Conservation (phyloP, 2,888 invertebrate genomes). For the Nebria brevicollis region DNA sequence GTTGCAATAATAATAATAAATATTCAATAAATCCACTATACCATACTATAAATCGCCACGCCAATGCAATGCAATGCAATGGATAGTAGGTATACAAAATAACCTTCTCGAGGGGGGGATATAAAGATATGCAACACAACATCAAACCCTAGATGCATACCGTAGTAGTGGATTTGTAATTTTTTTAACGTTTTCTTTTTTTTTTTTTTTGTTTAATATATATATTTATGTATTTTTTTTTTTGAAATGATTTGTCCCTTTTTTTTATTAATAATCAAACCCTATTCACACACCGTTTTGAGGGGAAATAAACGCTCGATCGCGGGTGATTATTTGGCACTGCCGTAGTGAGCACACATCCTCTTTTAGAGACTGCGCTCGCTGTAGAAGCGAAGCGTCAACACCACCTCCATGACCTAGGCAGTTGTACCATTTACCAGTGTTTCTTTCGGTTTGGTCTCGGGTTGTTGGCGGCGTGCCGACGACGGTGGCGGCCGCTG, state of each 20-base stretch:
- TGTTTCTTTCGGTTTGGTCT: constrained; percentile 70
- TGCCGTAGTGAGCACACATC: constrained; percentile 10
- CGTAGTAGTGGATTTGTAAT: constrained; percentile 18
- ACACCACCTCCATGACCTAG: constrained; percentile 56
- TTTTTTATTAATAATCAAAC: neutral
- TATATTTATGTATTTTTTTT: constrained; percentile 24
- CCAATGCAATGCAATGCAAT: neutral
- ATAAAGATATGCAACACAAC: constrained; percentile 44
- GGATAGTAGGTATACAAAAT: constrained; percentile 34
- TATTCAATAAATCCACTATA: too few relatives aligned
- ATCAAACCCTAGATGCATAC: constrained; percentile 40
- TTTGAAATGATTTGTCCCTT: constrained; percentile 18
- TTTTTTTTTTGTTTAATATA: constrained; percentile 9
- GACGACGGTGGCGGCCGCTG: constrained; percentile 59
- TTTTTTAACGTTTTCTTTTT: neutral
- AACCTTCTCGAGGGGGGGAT: constrained; percentile 37
- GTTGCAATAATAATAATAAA: too few relatives aligned
- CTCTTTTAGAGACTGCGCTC: constrained; percentile 7
- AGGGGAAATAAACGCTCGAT: constrained; percentile 37
- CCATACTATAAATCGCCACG: neutral
- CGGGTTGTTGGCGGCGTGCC: constrained; percentile 57
- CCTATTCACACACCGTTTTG: constrained; percentile 8
- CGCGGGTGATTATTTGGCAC: constrained; percentile 44
- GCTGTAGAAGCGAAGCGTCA: constrained; percentile 2
- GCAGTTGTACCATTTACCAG: constrained; percentile 74